Evolutionary conservation across 2,888 invertebrate species (phyloP).

Genomic region (Dysmachus trigonus): DNA sequence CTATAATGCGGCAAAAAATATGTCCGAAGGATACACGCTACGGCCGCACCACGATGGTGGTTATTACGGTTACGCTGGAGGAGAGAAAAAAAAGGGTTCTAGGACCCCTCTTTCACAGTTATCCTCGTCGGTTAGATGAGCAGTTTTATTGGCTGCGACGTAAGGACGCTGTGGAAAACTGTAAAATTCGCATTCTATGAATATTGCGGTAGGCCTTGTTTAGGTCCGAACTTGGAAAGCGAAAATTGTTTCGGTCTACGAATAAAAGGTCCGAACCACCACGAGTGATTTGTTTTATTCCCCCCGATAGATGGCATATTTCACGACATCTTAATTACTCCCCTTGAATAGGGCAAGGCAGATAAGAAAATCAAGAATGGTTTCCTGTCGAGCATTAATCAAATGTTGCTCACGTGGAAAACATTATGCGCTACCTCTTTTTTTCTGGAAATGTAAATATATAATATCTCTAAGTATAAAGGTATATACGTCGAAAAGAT

Average conservation of each 20-base stretch:
- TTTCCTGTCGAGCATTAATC: background rate
- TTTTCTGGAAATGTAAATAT: background rate
- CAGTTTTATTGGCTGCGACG: conserved; percentile 25
- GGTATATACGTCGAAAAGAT: background rate
- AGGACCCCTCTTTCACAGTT: background rate
- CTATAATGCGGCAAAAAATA: conserved; percentile 46
- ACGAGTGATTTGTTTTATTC: conserved; percentile 44
- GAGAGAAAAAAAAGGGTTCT: background rate
- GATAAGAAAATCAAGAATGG: background rate
- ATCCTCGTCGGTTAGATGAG: conserved; percentile 27
- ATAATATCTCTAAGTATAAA: no score
- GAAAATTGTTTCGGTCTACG: background rate
- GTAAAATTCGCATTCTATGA: background rate
- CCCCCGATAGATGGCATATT: background rate
- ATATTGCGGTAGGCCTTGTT: background rate
- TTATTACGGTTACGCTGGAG: background rate
- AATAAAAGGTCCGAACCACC: background rate
- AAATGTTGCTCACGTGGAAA: background rate
- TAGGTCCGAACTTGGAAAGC: background rate
- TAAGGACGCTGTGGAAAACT: background rate
- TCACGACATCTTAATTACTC: background rate
- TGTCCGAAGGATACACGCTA: conserved; percentile 28
- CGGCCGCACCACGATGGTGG: no score
- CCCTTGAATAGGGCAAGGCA: background rate
- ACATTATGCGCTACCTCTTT: background rate